Conservation (phyloP, 2,113 vertebrate genomes). For the Pelusios castaneus region DNA sequence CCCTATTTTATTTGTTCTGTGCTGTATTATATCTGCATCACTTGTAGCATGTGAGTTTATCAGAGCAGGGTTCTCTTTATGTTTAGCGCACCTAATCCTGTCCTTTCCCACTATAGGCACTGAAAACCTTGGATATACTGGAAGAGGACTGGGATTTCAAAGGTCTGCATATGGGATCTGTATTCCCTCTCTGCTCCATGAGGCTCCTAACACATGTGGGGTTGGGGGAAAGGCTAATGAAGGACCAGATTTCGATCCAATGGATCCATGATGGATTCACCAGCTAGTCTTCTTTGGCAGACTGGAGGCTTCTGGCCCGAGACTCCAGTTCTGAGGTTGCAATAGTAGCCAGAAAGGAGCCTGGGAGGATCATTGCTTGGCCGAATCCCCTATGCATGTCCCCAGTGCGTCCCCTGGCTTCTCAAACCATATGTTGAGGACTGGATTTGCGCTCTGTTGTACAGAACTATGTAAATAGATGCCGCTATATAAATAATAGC, state of each 20-base stretch:
- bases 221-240: neutral
- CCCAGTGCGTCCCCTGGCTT: neutral
- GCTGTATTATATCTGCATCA: neutral
- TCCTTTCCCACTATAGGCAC: neutral
- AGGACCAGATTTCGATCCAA: no score
- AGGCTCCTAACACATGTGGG: neutral
- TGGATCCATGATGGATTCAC: neutral
- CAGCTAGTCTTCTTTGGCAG: neutral
- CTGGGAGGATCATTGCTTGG: no score
- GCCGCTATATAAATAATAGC: neutral
- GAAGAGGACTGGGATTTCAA: neutral
- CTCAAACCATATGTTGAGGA: neutral
- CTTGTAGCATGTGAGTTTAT: no score
- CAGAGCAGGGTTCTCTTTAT: neutral
- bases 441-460: neutral
- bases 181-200: neutral
- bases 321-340: neutral
- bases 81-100: neutral
- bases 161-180: neutral
- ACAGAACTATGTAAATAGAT: neutral
- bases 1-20: no score
- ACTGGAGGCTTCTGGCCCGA: neutral
- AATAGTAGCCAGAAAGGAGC: neutral
- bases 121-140: neutral
- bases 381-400: neutral